Evolutionary conservation across 2,113 vertebrate genomes (phyloP).

Genomic region (Eurypyga helias): DNA sequence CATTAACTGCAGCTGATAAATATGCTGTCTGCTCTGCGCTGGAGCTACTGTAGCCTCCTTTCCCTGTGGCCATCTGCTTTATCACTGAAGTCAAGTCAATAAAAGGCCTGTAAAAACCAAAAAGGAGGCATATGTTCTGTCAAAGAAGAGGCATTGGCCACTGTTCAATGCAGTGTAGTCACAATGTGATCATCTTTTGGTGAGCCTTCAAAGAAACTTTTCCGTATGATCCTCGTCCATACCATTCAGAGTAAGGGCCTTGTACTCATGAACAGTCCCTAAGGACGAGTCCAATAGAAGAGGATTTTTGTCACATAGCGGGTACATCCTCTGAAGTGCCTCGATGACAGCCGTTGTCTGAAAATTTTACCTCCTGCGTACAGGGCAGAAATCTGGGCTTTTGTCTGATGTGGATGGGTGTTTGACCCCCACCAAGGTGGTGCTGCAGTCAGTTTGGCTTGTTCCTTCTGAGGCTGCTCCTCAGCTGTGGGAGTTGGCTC

Average conservation of each 20-base stretch:
- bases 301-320: not conserved
- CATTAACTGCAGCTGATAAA: conserved; percentile 21
- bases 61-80: conserved; percentile 34
- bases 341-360: not conserved
- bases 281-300: not conserved
- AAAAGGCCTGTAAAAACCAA: conserved; percentile 28
- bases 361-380: not conserved
- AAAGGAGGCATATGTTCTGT: conserved; percentile 9
- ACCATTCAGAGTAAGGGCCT: not conserved
- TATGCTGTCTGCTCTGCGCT: not conserved
- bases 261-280: not conserved
- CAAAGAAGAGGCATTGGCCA: not conserved
- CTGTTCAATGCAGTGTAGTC: not conserved
- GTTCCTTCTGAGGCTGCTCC: not conserved
- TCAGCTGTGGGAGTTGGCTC: not conserved
- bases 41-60: conserved; percentile 8
- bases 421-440: not conserved
- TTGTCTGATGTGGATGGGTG: not conserved
- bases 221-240: conserved; percentile 6
- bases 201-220: conserved; percentile 31
- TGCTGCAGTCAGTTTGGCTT: not conserved
- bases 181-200: conserved; percentile 15
- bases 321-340: not conserved
- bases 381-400: not conserved
- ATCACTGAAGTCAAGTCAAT: conserved; percentile 43